A percentile compares a stretch with the other conserved stretches of the same genome.
Evolutionary conservation across 2,113 vertebrate species (phyloP).

Genomic region (Nothoprocta perdicaria): DNA sequence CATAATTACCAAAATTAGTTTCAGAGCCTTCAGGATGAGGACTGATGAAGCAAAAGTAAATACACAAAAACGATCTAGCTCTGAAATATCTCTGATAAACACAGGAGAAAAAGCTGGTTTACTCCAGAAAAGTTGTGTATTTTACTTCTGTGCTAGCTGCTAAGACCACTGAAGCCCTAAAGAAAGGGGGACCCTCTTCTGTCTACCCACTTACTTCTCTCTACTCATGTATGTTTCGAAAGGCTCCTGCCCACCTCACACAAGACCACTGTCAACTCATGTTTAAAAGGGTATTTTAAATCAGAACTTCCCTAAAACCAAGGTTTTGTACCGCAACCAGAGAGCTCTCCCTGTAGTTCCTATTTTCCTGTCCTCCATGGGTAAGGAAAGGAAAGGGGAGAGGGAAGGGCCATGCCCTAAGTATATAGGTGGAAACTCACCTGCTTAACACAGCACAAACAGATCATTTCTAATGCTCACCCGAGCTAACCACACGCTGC

Average conservation of each 20-base stretch:
- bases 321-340: background rate
- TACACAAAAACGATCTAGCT: background rate
- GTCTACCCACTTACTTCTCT: background rate
- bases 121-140: background rate
- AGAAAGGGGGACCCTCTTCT: background rate
- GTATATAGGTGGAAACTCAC: background rate
- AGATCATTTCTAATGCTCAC: background rate
- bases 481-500: background rate
- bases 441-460: background rate
- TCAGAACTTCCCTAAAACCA: background rate
- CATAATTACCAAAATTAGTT: conserved; percentile 2
- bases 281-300: background rate
- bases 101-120: background rate
- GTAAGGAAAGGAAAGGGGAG: background rate
- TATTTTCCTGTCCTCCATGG: background rate
- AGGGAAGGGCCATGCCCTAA: background rate
- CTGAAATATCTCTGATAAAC: background rate
- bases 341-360: background rate
- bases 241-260: background rate
- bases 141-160: background rate
- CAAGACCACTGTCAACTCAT: background rate
- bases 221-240: background rate
- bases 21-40: conserved; percentile 16
- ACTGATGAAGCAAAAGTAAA: conserved; percentile 21
- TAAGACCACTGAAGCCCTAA: background rate